Evolutionary conservation across 2,888 invertebrate species (phyloP).

Genomic region (Cylindroiulus punctatus): DNA sequence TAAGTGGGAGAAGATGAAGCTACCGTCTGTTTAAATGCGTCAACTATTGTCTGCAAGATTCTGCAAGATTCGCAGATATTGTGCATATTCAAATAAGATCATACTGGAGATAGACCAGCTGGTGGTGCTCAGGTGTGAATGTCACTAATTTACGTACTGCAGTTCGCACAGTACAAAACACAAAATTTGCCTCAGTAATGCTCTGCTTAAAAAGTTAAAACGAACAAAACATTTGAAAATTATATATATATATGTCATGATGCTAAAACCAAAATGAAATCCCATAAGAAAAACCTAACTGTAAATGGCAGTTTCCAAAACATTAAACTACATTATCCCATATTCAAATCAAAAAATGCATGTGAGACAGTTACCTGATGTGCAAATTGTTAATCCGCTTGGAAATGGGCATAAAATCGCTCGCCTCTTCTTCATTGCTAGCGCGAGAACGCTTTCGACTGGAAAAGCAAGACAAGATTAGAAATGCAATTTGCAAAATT

Average conservation of each 20-base stretch:
- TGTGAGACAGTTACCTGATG: constrained; percentile 46
- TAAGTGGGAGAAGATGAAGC: background rate
- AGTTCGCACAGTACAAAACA: too few relatives aligned
- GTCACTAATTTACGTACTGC: background rate
- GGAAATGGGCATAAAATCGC: constrained; percentile 53
- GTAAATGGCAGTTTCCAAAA: too few relatives aligned
- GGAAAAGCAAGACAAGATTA: background rate
- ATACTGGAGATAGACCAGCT: background rate
- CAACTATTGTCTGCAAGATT: background rate
- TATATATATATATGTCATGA: too few relatives aligned
- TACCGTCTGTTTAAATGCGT: background rate
- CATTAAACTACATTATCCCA: background rate
- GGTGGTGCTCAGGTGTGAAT: constrained; percentile 15
- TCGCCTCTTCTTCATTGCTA: constrained; percentile 40
- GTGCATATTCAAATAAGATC: background rate
- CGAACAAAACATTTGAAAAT: too few relatives aligned
- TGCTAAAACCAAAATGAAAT: too few relatives aligned
- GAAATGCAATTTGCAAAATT: background rate
- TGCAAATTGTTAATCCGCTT: constrained; percentile 53
- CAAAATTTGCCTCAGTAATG: too few relatives aligned
- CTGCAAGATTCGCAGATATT: background rate
- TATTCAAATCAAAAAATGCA: background rate
- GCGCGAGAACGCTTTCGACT: constrained; percentile 50
- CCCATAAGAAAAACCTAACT: too few relatives aligned
- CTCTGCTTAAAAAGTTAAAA: too few relatives aligned